Percentiles rank a stretch among this genome's conserved stretches.
phyloP scores from a whole-genome alignment of 2,113 vertebrate genomes.

The Zonotrichia leucophrys region DNA sequence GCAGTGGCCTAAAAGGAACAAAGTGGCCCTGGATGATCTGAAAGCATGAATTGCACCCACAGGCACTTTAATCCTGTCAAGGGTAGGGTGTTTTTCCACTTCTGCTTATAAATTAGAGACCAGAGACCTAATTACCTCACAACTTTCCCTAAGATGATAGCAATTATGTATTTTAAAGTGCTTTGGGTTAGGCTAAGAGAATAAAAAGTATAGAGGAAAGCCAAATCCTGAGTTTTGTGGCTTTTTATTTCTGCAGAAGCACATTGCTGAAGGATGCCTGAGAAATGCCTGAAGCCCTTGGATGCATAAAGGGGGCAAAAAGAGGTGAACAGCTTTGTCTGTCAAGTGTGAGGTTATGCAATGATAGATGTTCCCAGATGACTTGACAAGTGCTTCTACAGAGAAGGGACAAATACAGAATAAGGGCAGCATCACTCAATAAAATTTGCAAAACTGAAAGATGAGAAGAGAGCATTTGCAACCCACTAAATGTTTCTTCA shows the following conservation, averaged over 20 bases:
- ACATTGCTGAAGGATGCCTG: background rate
- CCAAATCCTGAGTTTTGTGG: background rate
- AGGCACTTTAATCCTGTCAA: background rate
- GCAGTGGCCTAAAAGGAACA: background rate
- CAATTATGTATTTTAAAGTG: background rate
- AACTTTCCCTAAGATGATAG: background rate
- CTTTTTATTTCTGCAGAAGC: background rate
- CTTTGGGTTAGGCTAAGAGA: background rate
- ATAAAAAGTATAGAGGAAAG: background rate
- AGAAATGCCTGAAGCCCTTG: background rate
- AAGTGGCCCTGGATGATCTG: background rate
- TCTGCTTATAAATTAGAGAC: background rate
- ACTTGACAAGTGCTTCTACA: background rate
- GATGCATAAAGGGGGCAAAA: background rate
- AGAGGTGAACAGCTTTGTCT: background rate
- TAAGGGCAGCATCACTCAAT: background rate
- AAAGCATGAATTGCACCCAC: background rate
- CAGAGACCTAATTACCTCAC: background rate
- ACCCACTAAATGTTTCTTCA: background rate
- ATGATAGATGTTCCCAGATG: background rate
- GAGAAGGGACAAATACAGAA: background rate
- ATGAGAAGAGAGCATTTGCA: background rate
- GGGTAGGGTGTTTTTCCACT: background rate
- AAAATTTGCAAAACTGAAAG: constrained; percentile 11
- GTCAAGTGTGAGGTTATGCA: background rate